Evolutionary conservation across 2,113 vertebrate genomes (phyloP), one percentile per base, ranked within the genome.

Genomic region (Glaucidium brasilianum): DNA sequence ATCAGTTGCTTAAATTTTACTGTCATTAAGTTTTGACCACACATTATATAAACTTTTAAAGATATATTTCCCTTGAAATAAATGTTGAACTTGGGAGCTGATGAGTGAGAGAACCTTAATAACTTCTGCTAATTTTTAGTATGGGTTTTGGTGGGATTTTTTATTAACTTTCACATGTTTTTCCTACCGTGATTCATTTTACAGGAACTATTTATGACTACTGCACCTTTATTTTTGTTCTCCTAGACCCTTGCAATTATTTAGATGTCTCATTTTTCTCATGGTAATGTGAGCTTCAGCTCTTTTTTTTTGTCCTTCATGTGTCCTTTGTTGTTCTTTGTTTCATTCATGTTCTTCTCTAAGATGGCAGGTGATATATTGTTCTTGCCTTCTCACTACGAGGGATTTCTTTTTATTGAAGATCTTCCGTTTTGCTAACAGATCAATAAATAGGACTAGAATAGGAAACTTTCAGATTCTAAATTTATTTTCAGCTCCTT

Each of bases 41-140:
- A 66, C 1, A 55, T 27, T 47, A 60, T 4, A 32, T n/a, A 26
- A 10, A 6, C 0, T 1, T 55, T 72, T 47, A 45, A 5, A 35
- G 2, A 15, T 19, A 5, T 55, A 27, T 30, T 71, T 19, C 47
- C 22, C 7, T 66, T 62, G 15, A 78, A 81, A 62, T 62, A 50
- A 9, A 10, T 62, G 5, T 37, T 47, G 12, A 52, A 43, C 15
- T n/a, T 41, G 13, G 18, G 22, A 76, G 9, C 34, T 29, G 11
- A 8, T 49, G 52, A 56, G 4, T 35, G 26, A 82, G 8, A 59
- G 5, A 81, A 74, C 6, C 6, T 23, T 21, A 43, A 26, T 12
- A 56, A 74, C 43, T 77, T 52, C 21, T 64, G 22, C 0, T 55
- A 69, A 41, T 26, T 64, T 80, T 80, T 41, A 32, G 4, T 49